Evolutionary conservation across 2,797 vertebrate genomes (phyloP).

Genomic region (Aeoliscus strigatus): DNA sequence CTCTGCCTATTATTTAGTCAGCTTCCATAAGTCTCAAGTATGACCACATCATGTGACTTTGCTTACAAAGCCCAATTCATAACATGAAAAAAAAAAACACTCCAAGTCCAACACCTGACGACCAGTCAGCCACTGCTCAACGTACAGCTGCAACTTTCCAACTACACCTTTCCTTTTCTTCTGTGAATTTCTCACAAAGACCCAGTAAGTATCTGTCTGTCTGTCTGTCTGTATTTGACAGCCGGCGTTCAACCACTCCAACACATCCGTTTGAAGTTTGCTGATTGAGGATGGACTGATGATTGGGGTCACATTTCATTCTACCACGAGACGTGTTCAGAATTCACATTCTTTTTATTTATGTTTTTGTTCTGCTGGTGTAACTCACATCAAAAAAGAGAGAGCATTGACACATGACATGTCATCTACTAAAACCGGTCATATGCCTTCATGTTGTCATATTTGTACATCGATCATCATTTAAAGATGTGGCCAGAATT

Average conservation of each 20-base stretch:
- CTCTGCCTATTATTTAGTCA: too few relatives aligned
- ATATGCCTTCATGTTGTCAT: not conserved
- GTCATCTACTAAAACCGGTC: not conserved
- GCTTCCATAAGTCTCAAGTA: slow-evolving; percentile 29
- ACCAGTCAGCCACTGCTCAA: slow-evolving; percentile 23
- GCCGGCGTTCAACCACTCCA: too few relatives aligned
- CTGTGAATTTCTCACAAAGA: too few relatives aligned
- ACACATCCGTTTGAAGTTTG: too few relatives aligned
- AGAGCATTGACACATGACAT: not conserved
- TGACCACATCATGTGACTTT: slow-evolving; percentile 63
- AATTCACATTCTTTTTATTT: too few relatives aligned
- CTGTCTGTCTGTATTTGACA: too few relatives aligned
- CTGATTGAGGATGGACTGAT: too few relatives aligned
- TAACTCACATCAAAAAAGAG: slow-evolving; percentile 1
- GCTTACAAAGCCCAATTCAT: slow-evolving; percentile 62
- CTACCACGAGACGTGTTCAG: too few relatives aligned
- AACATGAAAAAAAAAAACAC: slow-evolving; percentile 49
- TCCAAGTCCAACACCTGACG: slow-evolving; percentile 56
- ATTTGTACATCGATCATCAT: not conserved
- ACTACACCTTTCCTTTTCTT: not conserved
- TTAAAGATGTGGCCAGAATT: not conserved
- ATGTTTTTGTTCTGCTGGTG: too few relatives aligned
- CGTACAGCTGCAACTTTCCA: slow-evolving; percentile 16
- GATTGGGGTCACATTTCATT: too few relatives aligned
- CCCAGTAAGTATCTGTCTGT: too few relatives aligned